Conservation (phyloP, 2,888 invertebrate species). For the Ganaspis brasiliensis region DNA sequence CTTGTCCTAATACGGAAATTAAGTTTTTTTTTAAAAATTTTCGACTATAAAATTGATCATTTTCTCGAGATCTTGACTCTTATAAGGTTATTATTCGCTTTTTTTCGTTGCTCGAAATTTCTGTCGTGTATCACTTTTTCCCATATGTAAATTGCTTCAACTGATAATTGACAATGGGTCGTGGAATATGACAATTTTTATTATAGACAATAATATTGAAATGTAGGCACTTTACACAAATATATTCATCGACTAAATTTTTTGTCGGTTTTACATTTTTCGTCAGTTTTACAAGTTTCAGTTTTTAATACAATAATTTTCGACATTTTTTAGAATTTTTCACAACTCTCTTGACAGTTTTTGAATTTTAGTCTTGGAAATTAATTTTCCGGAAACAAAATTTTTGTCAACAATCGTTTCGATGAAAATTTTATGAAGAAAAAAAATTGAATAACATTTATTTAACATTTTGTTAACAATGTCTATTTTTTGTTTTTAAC, state of each 20-base stretch:
- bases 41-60: conserved; percentile 31
- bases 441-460: too few species aligned
- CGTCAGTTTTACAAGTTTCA: neutral
- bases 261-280: neutral
- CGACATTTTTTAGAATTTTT: too few species aligned
- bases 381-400: too few species aligned
- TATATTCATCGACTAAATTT: conserved; percentile 4
- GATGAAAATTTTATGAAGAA: too few species aligned
- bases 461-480: too few species aligned
- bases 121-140: conserved; percentile 12
- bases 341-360: too few species aligned
- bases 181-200: conserved; percentile 61
- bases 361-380: too few species aligned
- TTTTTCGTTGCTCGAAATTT: conserved; percentile 41
- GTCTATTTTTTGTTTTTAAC: too few species aligned
- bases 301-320: too few species aligned
- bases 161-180: conserved; percentile 70
- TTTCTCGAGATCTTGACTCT: conserved; percentile 42
- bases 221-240: conserved; percentile 68
- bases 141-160: conserved; percentile 52
- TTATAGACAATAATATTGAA: conserved; percentile 59
- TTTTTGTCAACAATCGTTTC: too few species aligned
- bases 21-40: too few species aligned
- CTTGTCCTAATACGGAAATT: too few species aligned
- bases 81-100: conserved; percentile 35